Evolutionary conservation across 2,113 vertebrate genomes (phyloP), one percentile per base, ranked within the genome.

Genomic region (Thymallus thymallus): DNA sequence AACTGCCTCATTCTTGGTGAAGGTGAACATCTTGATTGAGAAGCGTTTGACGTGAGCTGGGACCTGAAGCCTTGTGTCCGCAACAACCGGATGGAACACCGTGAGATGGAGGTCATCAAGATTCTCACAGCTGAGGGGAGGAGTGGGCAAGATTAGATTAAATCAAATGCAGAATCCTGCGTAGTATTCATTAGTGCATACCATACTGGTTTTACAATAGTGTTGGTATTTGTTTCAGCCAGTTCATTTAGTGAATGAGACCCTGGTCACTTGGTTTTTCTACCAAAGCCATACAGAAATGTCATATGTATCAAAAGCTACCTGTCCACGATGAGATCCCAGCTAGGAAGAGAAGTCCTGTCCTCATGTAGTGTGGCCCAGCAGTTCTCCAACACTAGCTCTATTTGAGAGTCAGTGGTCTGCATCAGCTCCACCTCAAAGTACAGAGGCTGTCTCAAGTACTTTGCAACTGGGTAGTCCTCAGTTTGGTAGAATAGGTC

Each of bases 241-340:
- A 0, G 35, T 12, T 0, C 16, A 51, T 0, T 7, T 12, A 12
- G 0, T 51, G 48, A 51, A 18, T 18, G 48, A 16, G 48, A 18
- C 48, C 3, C 9, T 48, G 9, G n/a, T 14, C 1, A 5, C 48
- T 51, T 45, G 41, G 13, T 32, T 41, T 9, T 41, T 41, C 35
- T 41, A 9, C 35, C 35, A 9, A 41, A 10, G 1, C 16, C 5
- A 51, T 5, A 65, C 32, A 23, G 0, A 63, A 12, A 3, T 20
- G 5, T 6, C n/a, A 61, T 61, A 7, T 61, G 18, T 30, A 30
- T 26, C 2, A 51, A 9, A 18, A 23, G 6, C 91, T 80, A 91
- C 91, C 82, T 22, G 18, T 91, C 73, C 7, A 90, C 78, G 73
- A 93, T 92, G 30, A 92, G 20, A 56, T 93, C 90, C 92, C 92